These are phyloP conservation scores for Leguminivora glycinivorella DNA, from an alignment of 1,140 invertebrate species.

Conservation along the genomic window DNA sequence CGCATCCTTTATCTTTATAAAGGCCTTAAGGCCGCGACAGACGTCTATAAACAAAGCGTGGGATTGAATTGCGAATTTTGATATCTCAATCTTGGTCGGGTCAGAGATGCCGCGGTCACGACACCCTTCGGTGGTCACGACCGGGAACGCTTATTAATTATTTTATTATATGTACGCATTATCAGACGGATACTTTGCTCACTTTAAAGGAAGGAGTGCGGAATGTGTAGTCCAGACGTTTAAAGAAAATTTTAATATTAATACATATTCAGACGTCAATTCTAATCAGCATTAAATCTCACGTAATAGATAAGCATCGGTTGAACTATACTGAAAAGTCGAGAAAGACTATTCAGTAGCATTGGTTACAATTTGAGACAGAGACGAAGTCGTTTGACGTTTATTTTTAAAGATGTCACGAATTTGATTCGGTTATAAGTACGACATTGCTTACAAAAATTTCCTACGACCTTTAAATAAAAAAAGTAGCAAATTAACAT, in stretches of 20 bases:
- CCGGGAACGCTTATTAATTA: slow-evolving; percentile 63
- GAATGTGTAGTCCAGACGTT: slow-evolving; percentile 44
- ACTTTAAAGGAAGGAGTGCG: slow-evolving; percentile 43
- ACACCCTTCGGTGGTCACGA: slow-evolving; percentile 75
- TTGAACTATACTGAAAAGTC: no score
- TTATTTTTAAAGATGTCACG: no score
- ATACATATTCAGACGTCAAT: background rate
- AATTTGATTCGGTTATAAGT: no score
- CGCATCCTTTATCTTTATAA: slow-evolving; percentile 47
- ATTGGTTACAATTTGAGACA: no score
- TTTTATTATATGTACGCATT: slow-evolving; percentile 33
- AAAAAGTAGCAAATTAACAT: no score
- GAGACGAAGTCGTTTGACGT: no score
- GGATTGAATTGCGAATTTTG: slow-evolving; percentile 69
- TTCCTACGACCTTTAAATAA: no score
- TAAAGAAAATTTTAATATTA: background rate
- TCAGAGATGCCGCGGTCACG: slow-evolving; percentile 74
- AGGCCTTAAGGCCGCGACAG: slow-evolving; percentile 34
- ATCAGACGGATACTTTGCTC: slow-evolving; percentile 56
- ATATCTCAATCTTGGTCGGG: slow-evolving; percentile 74
- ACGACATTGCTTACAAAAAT: no score
- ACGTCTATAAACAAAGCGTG: slow-evolving; percentile 58
- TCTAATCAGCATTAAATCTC: no score
- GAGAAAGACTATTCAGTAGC: no score
- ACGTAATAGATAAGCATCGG: no score